These are phyloP conservation scores for Neodontobutis hainanensis DNA, from an alignment of 2,113 vertebrate genomes.

Conservation along the genomic window DNA sequence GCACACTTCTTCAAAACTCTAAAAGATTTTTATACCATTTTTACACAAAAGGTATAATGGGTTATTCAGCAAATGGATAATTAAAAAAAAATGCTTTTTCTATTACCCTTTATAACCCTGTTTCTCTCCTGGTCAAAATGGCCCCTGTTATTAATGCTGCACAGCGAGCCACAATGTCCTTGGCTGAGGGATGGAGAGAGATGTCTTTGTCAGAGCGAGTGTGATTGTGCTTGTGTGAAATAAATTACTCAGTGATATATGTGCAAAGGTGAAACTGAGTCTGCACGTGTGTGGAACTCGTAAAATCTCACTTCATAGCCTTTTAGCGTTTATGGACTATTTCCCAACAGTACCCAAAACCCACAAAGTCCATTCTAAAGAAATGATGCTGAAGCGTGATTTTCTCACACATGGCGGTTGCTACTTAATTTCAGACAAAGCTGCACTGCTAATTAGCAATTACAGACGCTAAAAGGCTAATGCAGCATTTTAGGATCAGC, in stretches of 20 bases:
- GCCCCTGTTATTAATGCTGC: slow-evolving; percentile 37
- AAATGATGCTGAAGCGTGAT: slow-evolving; percentile 6
- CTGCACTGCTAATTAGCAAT: slow-evolving; percentile 36
- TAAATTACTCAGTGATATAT: slow-evolving; percentile 37
- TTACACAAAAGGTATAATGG: background rate
- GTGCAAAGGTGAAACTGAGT: slow-evolving; percentile 42
- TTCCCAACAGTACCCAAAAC: background rate
- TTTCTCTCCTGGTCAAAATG: slow-evolving; percentile 42
- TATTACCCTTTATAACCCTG: slow-evolving; percentile 39
- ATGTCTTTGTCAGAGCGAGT: slow-evolving; percentile 23
- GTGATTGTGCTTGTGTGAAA: slow-evolving; percentile 33
- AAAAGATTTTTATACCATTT: background rate
- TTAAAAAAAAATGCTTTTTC: slow-evolving; percentile 11
- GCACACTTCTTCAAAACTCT: background rate
- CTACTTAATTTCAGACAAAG: slow-evolving; percentile 16
- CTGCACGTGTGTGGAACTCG: slow-evolving; percentile 10
- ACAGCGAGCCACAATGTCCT: slow-evolving; percentile 45
- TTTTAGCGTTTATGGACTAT: slow-evolving; percentile 19
- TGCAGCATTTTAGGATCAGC: slow-evolving; percentile 26
- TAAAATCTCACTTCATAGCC: slow-evolving; percentile 10
- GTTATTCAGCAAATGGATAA: slow-evolving; percentile 8
- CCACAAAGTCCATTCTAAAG: slow-evolving; percentile 13
- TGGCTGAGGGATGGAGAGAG: slow-evolving; percentile 25
- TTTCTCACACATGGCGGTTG: slow-evolving; percentile 12
- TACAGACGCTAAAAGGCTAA: slow-evolving; percentile 13